These are phyloP conservation scores for Agrotis clavis DNA, from an alignment of 2,888 invertebrate genomes.

Conservation along the genomic window DNA sequence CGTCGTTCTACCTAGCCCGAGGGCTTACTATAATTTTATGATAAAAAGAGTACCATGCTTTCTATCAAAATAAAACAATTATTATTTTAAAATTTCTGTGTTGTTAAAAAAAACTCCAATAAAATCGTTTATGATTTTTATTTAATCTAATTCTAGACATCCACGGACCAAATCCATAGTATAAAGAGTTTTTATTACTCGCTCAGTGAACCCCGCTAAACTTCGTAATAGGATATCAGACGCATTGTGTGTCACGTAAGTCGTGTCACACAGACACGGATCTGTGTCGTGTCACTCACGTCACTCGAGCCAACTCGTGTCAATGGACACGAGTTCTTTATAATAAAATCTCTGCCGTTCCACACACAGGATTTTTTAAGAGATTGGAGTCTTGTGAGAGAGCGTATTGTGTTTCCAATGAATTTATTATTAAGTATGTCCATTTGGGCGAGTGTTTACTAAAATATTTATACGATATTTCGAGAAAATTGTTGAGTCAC, in stretches of 20 bases:
- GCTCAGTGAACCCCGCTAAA: slow-evolving; percentile 29
- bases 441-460: slow-evolving; percentile 27
- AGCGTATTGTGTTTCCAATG: slow-evolving; percentile 20
- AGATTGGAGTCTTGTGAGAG: background rate
- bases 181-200: slow-evolving; percentile 21
- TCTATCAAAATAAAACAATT: too few relatives aligned
- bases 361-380: slow-evolving; percentile 9
- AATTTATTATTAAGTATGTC: slow-evolving; percentile 42
- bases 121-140: background rate
- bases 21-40: too few relatives aligned
- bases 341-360: slow-evolving; percentile 32
- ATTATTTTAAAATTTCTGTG: background rate
- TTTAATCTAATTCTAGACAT: background rate
- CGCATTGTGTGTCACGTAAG: slow-evolving; percentile 34
- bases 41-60: too few relatives aligned
- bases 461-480: slow-evolving; percentile 2
- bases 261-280: slow-evolving; percentile 4
- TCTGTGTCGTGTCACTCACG: slow-evolving; percentile 10
- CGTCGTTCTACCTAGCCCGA: too few relatives aligned
- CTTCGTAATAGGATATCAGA: slow-evolving; percentile 34
- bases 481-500: slow-evolving; percentile 17
- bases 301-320: background rate
- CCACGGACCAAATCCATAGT: slow-evolving; percentile 1
- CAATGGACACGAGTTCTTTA: slow-evolving; percentile 35
- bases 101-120: background rate